A percentile compares a stretch with the other conserved stretches of the same genome.
Evolutionary conservation across 2,797 vertebrate genomes (phyloP).

Genomic region (Threskiornis aethiopicus): DNA sequence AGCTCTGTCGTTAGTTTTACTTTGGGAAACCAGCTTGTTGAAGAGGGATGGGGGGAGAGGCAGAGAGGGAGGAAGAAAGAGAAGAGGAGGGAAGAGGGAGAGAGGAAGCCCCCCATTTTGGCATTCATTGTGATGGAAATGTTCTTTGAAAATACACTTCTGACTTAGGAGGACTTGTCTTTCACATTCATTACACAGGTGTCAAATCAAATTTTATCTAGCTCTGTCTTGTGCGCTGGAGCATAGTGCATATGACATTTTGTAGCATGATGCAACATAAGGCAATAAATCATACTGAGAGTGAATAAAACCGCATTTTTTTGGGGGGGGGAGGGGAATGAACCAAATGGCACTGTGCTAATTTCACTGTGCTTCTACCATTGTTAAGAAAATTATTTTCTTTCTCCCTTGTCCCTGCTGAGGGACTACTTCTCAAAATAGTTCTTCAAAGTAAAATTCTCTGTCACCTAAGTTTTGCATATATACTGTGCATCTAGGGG

Average conservation of each 20-base stretch:
- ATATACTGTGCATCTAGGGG: neutral
- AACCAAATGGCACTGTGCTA: neutral
- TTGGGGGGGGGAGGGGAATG: neutral
- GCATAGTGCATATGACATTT: conserved; percentile 49
- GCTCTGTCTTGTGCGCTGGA: conserved; percentile 12
- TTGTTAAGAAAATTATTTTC: neutral
- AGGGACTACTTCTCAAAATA: neutral
- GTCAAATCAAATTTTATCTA: conserved; percentile 49
- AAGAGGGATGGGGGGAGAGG: neutral
- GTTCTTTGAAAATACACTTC: conserved; percentile 17
- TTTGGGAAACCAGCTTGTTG: neutral
- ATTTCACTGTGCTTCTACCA: neutral
- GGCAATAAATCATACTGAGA: conserved; percentile 51
- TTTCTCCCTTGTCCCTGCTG: neutral
- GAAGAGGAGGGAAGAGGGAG: neutral
- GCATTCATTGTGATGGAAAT: neutral
- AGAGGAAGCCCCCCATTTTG: neutral
- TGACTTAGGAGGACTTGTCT: conserved; percentile 41
- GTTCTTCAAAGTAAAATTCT: neutral
- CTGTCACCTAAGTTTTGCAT: neutral
- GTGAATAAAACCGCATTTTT: conserved; percentile 21
- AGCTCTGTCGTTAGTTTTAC: neutral
- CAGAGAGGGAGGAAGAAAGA: neutral
- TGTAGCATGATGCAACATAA: conserved; percentile 21
- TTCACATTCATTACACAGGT: conserved; percentile 58